Conservation (phyloP, 2,113 vertebrate genomes). For the Uropsilus gracilis region DNA sequence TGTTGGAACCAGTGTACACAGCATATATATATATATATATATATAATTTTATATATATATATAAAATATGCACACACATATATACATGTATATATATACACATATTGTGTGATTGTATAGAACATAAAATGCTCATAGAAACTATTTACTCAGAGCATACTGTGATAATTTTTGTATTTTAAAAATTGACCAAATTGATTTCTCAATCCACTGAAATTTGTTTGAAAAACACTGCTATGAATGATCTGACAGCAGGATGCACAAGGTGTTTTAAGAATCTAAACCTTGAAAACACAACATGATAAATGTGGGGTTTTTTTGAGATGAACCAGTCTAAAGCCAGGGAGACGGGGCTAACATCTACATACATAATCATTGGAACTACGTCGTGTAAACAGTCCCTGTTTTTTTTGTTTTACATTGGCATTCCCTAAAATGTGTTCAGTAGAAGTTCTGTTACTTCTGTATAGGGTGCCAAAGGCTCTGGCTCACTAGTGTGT, state of each 20-base stretch:
- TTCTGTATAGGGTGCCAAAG: not conserved
- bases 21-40: too few relatives aligned
- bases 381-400: not conserved
- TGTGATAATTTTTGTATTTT: not conserved
- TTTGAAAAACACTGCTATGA: conserved; percentile 28
- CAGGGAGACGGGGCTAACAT: not conserved
- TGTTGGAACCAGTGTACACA: not conserved
- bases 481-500: not conserved
- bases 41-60: too few relatives aligned
- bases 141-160: not conserved
- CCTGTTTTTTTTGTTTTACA: not conserved
- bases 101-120: not conserved
- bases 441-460: not conserved
- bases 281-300: not conserved
- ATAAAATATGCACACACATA: too few relatives aligned
- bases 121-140: not conserved
- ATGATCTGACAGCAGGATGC: not conserved
- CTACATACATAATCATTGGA: not conserved
- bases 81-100: not conserved
- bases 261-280: not conserved
- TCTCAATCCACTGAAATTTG: not conserved
- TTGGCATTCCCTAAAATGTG: not conserved
- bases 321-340: not conserved
- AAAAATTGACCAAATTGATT: not conserved
- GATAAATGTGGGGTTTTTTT: not conserved